phyloP scores from a whole-genome alignment of 2,113 vertebrate species.

The Nannospalax galili region DNA sequence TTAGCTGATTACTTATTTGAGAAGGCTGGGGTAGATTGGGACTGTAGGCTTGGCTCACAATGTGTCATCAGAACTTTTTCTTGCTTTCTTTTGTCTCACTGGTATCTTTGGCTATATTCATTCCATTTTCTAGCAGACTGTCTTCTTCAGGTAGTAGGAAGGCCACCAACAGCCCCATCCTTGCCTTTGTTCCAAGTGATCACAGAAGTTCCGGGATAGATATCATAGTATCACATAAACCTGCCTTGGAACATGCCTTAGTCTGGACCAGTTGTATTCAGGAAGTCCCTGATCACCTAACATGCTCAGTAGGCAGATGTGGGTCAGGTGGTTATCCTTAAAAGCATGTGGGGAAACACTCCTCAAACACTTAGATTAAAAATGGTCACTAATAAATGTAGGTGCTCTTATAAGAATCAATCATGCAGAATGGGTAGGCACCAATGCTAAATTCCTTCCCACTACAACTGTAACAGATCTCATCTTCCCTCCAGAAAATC shows the following conservation, averaged over 20 bases:
- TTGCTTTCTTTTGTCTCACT: neutral
- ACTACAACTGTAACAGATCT: neutral
- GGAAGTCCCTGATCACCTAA: neutral
- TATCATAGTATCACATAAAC: neutral
- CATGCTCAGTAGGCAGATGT: neutral
- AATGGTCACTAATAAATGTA: neutral
- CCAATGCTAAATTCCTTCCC: neutral
- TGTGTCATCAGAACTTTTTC: too few species aligned
- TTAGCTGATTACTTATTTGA: rapidly evolving
- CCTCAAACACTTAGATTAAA: neutral
- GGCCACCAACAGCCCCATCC: neutral
- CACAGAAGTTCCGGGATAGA: neutral
- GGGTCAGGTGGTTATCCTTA: neutral
- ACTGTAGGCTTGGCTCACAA: neutral
- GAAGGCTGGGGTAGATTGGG: neutral
- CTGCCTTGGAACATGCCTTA: neutral
- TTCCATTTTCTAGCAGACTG: neutral
- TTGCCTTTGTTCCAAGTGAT: neutral
- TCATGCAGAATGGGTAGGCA: neutral
- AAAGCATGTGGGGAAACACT: neutral
- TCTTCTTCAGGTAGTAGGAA: neutral
- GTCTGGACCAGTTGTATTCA: neutral
- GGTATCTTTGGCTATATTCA: neutral
- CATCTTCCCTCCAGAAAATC: too few species aligned
- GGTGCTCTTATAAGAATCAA: neutral